Evolutionary conservation across 2,797 vertebrate species (phyloP).

Genomic region (Hirundo rustica): DNA sequence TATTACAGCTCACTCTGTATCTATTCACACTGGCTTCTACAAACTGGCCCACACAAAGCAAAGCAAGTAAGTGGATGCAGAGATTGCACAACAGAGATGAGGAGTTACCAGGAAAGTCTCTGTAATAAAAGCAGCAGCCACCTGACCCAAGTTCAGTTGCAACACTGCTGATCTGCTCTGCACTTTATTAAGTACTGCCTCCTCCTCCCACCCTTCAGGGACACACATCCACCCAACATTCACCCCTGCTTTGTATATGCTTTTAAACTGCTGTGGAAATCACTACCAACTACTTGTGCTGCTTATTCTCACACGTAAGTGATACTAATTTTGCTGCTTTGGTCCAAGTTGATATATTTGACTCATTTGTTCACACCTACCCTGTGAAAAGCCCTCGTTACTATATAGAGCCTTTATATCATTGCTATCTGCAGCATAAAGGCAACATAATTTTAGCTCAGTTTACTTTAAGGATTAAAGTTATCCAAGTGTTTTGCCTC

Average conservation of each 20-base stretch:
- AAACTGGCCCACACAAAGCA: not conserved
- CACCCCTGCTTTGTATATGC: fast-evolving
- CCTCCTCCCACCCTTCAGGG: not conserved
- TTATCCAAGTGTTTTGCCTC: not conserved
- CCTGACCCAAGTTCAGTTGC: not conserved
- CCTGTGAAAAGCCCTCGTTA: not conserved
- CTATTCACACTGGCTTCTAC: not conserved
- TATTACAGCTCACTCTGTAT: not conserved
- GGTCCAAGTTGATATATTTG: not conserved
- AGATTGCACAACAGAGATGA: not conserved
- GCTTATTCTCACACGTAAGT: not conserved
- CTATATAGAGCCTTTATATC: not conserved
- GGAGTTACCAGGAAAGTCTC: not conserved
- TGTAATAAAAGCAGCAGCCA: not conserved
- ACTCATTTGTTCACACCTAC: not conserved
- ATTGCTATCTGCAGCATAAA: not conserved
- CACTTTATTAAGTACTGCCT: not conserved
- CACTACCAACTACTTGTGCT: not conserved
- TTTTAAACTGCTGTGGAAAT: not conserved
- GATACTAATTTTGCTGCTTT: not conserved
- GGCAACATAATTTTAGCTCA: not conserved
- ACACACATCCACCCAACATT: not conserved
- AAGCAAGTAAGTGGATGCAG: not conserved
- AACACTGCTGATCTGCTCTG: not conserved
- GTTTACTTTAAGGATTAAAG: not conserved